A percentile compares a stretch with the other conserved stretches of the same genome.
phyloP scores from a whole-genome alignment of 1,140 invertebrate species.

The Harpegnathos saltator region DNA sequence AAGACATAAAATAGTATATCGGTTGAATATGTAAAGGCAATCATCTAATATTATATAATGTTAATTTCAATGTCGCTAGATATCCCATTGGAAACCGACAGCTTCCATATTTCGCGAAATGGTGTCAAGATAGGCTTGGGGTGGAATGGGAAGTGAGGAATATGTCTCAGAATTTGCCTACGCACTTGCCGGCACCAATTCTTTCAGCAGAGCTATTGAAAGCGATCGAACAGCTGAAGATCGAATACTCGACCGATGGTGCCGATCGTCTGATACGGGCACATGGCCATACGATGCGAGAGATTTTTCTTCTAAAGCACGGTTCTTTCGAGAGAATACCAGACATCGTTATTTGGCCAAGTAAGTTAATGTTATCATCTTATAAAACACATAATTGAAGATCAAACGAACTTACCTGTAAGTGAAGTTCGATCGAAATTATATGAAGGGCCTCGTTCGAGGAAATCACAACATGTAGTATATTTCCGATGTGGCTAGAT shows the following conservation, averaged over 20 bases:
- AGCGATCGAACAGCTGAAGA: conserved; percentile 87
- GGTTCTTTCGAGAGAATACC: conserved; percentile 94
- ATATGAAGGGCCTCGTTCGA: no score
- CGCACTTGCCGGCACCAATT: conserved; percentile 86
- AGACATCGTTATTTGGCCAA: conserved; percentile 97
- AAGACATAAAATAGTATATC: not conserved
- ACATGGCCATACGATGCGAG: conserved; percentile 98
- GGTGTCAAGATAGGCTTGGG: conserved; percentile 92
- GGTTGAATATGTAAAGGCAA: not conserved
- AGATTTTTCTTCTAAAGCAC: conserved; percentile 92
- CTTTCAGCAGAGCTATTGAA: conserved; percentile 88
- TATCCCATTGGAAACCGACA: conserved; percentile 93
- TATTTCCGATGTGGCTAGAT: no score
- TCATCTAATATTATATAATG: not conserved
- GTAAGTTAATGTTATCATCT: conserved; percentile 78
- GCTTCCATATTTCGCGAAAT: conserved; percentile 93
- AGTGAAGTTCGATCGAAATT: no score
- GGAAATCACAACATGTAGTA: no score
- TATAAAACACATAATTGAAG: not conserved
- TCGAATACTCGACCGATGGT: conserved; percentile 92
- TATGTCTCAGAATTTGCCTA: conserved; percentile 85
- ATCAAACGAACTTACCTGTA: no score
- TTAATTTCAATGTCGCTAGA: conserved; percentile 84
- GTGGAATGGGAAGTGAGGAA: conserved; percentile 86
- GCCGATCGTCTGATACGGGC: conserved; percentile 95